Conservation (phyloP, 2,888 invertebrate genomes). For the Amiota communis region DNA sequence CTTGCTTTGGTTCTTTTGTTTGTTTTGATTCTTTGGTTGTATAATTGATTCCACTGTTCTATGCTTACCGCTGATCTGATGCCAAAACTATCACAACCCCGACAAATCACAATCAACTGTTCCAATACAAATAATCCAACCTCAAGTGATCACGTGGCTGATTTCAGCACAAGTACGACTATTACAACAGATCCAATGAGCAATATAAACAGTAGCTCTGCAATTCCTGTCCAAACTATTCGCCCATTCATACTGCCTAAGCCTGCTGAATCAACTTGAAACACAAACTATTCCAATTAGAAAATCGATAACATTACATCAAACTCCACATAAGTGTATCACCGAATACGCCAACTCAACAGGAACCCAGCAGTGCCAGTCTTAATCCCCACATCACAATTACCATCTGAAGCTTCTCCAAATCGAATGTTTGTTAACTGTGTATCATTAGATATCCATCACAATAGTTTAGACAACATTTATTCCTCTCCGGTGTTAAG, state of each 20-base stretch:
- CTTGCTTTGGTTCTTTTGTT: too few relatives aligned
- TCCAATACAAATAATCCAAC: slow-evolving; percentile 68
- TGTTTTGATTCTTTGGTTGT: too few relatives aligned
- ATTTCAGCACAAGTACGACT: slow-evolving; percentile 50
- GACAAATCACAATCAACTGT: slow-evolving; percentile 38
- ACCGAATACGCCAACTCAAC: slow-evolving; percentile 33
- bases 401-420: slow-evolving; percentile 66
- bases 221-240: slow-evolving; percentile 56
- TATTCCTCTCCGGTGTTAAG: slow-evolving; percentile 61
- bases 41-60: too few relatives aligned
- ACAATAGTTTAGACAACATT: slow-evolving; percentile 62
- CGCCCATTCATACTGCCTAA: slow-evolving; percentile 69
- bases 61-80: too few relatives aligned
- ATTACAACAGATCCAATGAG: slow-evolving; percentile 25
- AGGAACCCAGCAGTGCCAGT: slow-evolving; percentile 68
- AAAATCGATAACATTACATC: background rate
- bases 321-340: slow-evolving; percentile 6
- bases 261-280: slow-evolving; percentile 31
- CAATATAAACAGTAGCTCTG: slow-evolving; percentile 31
- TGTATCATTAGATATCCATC: slow-evolving; percentile 66
- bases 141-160: slow-evolving; percentile 69
- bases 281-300: slow-evolving; percentile 11
- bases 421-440: slow-evolving; percentile 57
- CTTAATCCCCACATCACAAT: slow-evolving; percentile 69
- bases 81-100: too few relatives aligned